A percentile compares a stretch with the other conserved stretches of the same genome.
Conservation (phyloP, 2,797 vertebrate species). For the Aratinga solstitialis region DNA sequence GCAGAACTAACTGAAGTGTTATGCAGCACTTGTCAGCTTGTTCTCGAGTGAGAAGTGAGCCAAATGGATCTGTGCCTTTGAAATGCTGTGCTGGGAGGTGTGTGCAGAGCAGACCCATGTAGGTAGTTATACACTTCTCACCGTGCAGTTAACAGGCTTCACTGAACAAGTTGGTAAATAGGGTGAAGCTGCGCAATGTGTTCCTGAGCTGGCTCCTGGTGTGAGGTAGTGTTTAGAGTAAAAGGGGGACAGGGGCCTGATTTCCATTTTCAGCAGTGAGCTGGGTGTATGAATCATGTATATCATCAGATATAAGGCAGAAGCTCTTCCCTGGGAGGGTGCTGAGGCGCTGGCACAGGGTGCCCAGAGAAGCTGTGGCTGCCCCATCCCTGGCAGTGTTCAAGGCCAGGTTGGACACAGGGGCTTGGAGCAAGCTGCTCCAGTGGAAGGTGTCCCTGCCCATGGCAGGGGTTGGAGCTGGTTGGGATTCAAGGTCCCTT, state of each 20-base stretch:
- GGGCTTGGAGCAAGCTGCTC: not conserved
- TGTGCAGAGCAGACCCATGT: not conserved
- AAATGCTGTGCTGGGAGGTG: not conserved
- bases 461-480: not conserved
- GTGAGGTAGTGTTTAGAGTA: not conserved
- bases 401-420: not conserved
- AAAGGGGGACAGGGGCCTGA: not conserved
- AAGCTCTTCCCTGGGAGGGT: not conserved
- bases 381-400: too few species aligned
- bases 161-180: not conserved
- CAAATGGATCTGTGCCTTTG: not conserved
- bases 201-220: not conserved
- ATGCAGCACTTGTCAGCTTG: not conserved
- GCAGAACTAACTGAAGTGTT: not conserved
- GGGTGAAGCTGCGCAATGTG: too few species aligned
- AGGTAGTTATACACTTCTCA: fast-evolving
- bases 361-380: not conserved
- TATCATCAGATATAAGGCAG: not conserved
- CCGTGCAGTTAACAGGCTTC: not conserved
- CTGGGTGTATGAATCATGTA: not conserved
- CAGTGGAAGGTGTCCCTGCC: not conserved
- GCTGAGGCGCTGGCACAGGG: not conserved
- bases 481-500: not conserved
- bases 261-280: not conserved
- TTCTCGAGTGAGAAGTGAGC: not conserved